Evolutionary conservation across 2,888 invertebrate species (phyloP), one percentile per base, ranked within the genome.

Genomic region (Platycheirus albimanus): DNA sequence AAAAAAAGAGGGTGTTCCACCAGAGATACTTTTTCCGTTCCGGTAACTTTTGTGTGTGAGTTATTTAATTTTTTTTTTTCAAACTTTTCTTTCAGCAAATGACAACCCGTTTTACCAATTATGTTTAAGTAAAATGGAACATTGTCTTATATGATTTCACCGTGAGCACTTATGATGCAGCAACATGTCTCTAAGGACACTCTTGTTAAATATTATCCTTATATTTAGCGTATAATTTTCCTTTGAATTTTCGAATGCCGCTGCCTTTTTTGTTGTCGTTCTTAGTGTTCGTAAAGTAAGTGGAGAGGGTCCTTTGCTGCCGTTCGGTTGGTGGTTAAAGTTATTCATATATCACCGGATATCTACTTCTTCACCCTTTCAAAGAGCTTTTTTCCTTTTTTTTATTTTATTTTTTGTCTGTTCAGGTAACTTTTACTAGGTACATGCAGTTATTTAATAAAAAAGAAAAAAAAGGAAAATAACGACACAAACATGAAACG

Each of bases 91-190:
- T 36, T 1, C 1, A 20, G 66, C 52, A 76, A 75, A 80, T 56
- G 77, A 80, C 63, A 80, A 85, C 84, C 84, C 84, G 70, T 85
- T 85, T 81, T 78, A 49, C 84, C 85, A 85, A 85, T 85, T 85
- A 85, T 85, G 85, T 85, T 85, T 71, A 64, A 85, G 84, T 84
- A 75, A 85, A 85, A 84, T 81, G 78, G 66, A 85, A 84, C 84
- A 85, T 69, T 81, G 84, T 81, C 81, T 78, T 78, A 84, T 75
- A 84, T 71, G 81, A 78, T 85, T 75, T 81, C 43, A 76, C 75
- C 71, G 56, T 66, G 69, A 81, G 84, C 71, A 78, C 75, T 85
- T 84, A 84, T 80, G 79, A 84, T 71, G 69, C 72, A 85, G 80
- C 74, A 77, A 79, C 83, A 77, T 72, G 78, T 83, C 83, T 83